These are phyloP conservation scores for Ophioninae sp. DNA, from an alignment of 2,888 invertebrate species.

Conservation along the genomic window DNA sequence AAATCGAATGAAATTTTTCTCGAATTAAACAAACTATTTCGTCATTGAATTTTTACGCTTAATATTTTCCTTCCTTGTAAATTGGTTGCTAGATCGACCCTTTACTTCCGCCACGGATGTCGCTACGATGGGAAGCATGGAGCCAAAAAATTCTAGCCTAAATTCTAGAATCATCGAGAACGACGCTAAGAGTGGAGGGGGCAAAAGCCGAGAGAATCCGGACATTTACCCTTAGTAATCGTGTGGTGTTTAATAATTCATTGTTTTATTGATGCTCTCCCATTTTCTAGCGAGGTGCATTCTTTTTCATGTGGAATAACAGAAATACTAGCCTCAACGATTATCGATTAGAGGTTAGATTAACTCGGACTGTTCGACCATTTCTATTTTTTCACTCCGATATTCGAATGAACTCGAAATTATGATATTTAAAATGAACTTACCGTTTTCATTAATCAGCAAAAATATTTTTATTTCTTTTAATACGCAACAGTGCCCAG, in stretches of 20 bases:
- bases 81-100: constrained; percentile 8
- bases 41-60: not conserved
- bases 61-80: not conserved
- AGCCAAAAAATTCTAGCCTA: constrained; percentile 53
- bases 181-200: constrained; percentile 6
- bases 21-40: not conserved
- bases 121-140: constrained; percentile 47
- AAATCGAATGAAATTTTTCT: not conserved
- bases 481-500: not conserved
- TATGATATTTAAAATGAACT: no score
- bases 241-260: no score
- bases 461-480: not conserved
- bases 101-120: constrained; percentile 54
- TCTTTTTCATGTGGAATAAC: no score
- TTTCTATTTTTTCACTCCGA: no score
- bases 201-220: not conserved
- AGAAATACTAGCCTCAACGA: no score
- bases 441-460: no score
- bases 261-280: no score
- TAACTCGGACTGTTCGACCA: no score
- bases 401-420: no score
- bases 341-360: no score
- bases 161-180: constrained; percentile 55
- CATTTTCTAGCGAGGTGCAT: no score
- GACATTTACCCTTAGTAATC: no score